These are phyloP conservation scores for Tringa solitaria DNA, from an alignment of 2,113 vertebrate genomes.

Conservation along the genomic window DNA sequence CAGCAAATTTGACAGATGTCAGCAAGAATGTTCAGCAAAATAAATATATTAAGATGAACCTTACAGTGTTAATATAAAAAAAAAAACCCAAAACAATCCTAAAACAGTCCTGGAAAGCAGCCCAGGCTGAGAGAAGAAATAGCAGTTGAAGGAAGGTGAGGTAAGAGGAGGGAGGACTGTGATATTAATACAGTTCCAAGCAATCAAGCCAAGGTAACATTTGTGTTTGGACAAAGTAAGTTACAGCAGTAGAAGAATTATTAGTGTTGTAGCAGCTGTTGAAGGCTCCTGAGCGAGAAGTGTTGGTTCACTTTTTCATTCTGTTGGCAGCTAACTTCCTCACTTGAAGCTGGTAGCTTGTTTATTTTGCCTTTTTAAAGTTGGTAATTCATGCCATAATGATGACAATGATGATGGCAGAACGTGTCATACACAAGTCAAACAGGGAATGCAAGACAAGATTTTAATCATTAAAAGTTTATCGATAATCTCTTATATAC, in stretches of 20 bases:
- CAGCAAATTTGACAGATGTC: not conserved
- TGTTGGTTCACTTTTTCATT: not conserved
- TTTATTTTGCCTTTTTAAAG: not conserved
- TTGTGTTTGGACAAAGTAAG: not conserved
- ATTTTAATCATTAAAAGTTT: constrained; percentile 75
- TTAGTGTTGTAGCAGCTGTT: not conserved
- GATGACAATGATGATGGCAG: accelerated
- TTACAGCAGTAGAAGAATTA: not conserved
- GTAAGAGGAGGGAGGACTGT: not conserved
- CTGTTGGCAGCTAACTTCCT: not conserved
- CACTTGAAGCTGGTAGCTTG: not conserved
- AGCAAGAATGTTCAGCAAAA: not conserved
- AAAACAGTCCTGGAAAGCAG: not conserved
- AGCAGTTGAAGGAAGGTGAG: not conserved
- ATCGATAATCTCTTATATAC: constrained; percentile 79
- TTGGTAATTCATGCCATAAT: not conserved
- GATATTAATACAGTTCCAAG: not conserved
- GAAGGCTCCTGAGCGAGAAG: not conserved
- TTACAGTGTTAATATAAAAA: not conserved
- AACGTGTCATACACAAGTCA: not conserved
- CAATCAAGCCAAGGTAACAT: not conserved
- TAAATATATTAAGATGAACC: not conserved
- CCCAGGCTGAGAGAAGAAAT: not conserved
- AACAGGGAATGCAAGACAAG: constrained; percentile 45
- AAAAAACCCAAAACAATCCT: not conserved